These are phyloP conservation scores for Heterodera schachtii DNA, from an alignment of 1,140 invertebrate species.

Conservation along the genomic window DNA sequence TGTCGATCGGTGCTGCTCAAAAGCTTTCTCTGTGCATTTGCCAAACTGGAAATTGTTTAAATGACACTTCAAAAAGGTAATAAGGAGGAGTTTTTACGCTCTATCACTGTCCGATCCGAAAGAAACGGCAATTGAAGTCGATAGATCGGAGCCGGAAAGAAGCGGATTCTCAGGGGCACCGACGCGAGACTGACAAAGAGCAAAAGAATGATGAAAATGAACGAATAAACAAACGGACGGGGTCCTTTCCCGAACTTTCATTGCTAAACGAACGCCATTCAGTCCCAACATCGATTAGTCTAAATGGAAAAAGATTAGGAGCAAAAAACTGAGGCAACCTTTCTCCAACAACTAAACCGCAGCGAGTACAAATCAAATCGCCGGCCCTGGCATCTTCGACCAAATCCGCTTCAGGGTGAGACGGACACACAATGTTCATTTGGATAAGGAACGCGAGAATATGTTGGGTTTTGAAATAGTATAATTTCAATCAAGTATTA, in stretches of 20 bases:
- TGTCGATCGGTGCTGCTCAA: conserved; percentile 75
- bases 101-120: conserved; percentile 73
- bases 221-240: conserved; percentile 63
- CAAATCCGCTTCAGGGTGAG: conserved; percentile 90
- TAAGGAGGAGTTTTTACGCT: conserved; percentile 29
- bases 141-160: conserved; percentile 90
- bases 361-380: conserved; percentile 97
- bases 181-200: conserved; percentile 69
- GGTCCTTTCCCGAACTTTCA: conserved; percentile 92
- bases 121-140: conserved; percentile 92
- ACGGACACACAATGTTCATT: conserved; percentile 49
- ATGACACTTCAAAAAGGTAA: background rate
- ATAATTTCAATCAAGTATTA: too few relatives aligned
- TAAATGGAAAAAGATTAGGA: conserved; percentile 63
- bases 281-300: conserved; percentile 99
- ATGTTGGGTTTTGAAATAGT: background rate
- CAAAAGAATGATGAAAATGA: background rate
- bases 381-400: conserved; percentile 98
- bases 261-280: conserved; percentile 99
- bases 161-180: conserved; percentile 85
- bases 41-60: conserved; percentile 49
- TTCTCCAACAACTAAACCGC: conserved; percentile 97
- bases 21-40: conserved; percentile 60
- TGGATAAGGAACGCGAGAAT: background rate
- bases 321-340: conserved; percentile 72